Evolutionary conservation across 2,888 invertebrate species (phyloP), one percentile per base, ranked within the genome.

Genomic region (Syrphus vitripennis): DNA sequence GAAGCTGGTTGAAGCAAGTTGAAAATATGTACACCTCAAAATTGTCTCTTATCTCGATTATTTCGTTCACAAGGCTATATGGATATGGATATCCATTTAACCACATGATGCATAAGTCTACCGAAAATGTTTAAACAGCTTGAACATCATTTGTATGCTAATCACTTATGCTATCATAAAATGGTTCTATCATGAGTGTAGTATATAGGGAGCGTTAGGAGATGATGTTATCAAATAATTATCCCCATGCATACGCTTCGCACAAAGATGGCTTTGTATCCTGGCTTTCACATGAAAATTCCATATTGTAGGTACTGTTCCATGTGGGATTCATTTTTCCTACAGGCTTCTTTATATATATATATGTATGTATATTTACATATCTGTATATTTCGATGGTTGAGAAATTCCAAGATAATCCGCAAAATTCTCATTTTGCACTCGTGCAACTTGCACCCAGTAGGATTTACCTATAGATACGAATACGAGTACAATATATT

Each of bases 161-260:
- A 86, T 82, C 82, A 57, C 74, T 82, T 74, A 40, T 69, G 70
- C 74, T 69, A 74, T 65, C 77, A 82, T 74, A 78, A 78, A 82
- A 82, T 78, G 77, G 55, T 82, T 74, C 69, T 63, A 77, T 74
- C 76, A 69, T 67, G 55, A 37, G 53, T 61, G 26, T 40, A 19
- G 26, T 19, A 26, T 45, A 50, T 14, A 14, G 21, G 7, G 50
- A 21, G 24, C 14, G 12, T 31, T 40, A 42, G 16, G 40, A 81
- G 77, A 81, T 77, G 77, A 74, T 81, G 72, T 65, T 84, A 80
- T 84, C 81, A 76, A 84, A 81, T 81, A 84, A 81, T 72, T 77
- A 84, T 77, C 69, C 76, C 21, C 61, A 65, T 83, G 63, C 37
- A 37, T 59, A 40, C 24, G 53, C 55, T 55, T 14, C 48, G 4